Evolutionary conservation across 2,888 invertebrate species (phyloP).

Genomic region (Acanthosepion pharaonis): DNA sequence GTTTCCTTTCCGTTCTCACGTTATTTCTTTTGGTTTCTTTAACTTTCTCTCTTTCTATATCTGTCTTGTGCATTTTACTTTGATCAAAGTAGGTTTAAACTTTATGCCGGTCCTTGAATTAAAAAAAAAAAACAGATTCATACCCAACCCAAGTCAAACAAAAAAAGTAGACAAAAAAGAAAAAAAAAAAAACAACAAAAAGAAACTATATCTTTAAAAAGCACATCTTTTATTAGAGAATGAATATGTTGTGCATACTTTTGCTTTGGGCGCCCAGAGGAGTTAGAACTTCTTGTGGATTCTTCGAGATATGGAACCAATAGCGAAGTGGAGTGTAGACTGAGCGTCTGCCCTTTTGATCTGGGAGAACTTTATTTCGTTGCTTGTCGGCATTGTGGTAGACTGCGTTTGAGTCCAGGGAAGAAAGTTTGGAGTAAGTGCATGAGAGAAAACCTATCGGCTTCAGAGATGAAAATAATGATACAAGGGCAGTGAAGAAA

Average conservation of each 20-base stretch:
- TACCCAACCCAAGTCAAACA: too few relatives aligned
- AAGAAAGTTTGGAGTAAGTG: background rate
- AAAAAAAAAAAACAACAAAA: background rate
- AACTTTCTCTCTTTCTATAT: rapidly evolving
- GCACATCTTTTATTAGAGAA: background rate
- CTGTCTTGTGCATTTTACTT: too few relatives aligned
- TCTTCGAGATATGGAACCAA: background rate
- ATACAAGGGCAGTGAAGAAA: too few relatives aligned
- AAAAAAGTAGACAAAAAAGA: too few relatives aligned
- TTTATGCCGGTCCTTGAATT: background rate
- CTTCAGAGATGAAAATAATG: too few relatives aligned
- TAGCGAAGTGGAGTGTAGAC: background rate
- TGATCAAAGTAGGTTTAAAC: background rate
- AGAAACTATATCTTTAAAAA: background rate
- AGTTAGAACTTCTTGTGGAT: background rate
- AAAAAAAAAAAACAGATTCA: too few relatives aligned
- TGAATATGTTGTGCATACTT: background rate
- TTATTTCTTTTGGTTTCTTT: background rate
- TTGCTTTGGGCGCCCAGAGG: background rate
- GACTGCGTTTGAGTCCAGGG: background rate
- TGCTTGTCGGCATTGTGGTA: background rate
- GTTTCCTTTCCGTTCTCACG: background rate
- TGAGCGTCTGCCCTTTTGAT: background rate
- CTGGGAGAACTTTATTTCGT: background rate
- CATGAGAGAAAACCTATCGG: too few relatives aligned